Evolutionary conservation across 2,888 invertebrate genomes (phyloP).

Genomic region (Andrena praecox): DNA sequence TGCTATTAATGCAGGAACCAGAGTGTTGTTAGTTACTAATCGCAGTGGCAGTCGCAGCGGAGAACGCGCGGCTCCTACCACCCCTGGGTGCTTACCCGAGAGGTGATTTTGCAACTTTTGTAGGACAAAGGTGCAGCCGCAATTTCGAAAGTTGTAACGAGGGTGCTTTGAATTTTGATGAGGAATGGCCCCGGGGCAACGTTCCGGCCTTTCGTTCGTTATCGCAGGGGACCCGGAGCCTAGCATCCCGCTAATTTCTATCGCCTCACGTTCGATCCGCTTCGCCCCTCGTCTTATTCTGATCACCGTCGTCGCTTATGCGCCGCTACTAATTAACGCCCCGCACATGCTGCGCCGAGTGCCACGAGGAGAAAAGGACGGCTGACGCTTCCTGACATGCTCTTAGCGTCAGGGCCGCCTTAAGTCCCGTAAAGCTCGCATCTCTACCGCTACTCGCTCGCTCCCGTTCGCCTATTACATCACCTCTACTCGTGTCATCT

Average conservation of each 20-base stretch:
- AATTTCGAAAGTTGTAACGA: slow-evolving; percentile 66
- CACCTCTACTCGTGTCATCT: background rate
- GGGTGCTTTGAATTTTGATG: slow-evolving; percentile 58
- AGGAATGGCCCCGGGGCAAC: slow-evolving; percentile 49
- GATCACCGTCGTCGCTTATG: slow-evolving; percentile 31
- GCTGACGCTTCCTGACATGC: slow-evolving; percentile 37
- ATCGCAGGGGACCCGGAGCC: background rate
- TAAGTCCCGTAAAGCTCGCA: slow-evolving; percentile 12
- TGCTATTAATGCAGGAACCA: slow-evolving; percentile 45
- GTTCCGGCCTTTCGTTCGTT: slow-evolving; percentile 17
- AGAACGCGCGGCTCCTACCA: slow-evolving; percentile 26
- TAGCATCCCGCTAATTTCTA: slow-evolving; percentile 23
- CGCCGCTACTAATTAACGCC: slow-evolving; percentile 58
- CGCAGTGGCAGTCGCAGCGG: slow-evolving; percentile 39
- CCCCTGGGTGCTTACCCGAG: slow-evolving; percentile 51
- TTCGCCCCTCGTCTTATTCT: slow-evolving; percentile 27
- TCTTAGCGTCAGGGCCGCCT: slow-evolving; percentile 27
- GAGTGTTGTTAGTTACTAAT: slow-evolving; percentile 58
- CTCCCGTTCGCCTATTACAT: background rate
- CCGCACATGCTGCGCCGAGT: slow-evolving; percentile 20
- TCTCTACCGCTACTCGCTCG: background rate
- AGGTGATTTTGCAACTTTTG: slow-evolving; percentile 65
- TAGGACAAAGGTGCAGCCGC: slow-evolving; percentile 52
- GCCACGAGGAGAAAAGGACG: slow-evolving; percentile 40
- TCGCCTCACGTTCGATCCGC: slow-evolving; percentile 24